Percentiles rank a stretch among this genome's conserved stretches.
Conservation (phyloP, 2,888 invertebrate genomes). For the Pycnomerus fuliginosus region DNA sequence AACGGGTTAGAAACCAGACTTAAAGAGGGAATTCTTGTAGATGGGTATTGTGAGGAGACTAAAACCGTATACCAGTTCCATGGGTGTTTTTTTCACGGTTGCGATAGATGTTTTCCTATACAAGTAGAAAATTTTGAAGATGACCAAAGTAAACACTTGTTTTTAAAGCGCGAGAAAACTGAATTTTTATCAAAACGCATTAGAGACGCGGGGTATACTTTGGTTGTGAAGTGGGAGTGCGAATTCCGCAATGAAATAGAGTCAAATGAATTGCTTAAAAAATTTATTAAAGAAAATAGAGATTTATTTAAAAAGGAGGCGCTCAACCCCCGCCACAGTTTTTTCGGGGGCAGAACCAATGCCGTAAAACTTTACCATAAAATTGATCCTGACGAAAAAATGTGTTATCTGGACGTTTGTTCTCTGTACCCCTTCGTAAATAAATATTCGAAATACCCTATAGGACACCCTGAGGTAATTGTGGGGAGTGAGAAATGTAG, state of each 20-base stretch:
- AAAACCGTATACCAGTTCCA: no score
- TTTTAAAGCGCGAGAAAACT: conserved; percentile 5
- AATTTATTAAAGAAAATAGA: conserved; percentile 4
- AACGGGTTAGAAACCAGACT: background rate
- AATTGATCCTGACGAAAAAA: conserved; percentile 23
- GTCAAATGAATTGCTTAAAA: conserved; percentile 3
- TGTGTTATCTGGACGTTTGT: no score
- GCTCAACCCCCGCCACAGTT: conserved; percentile 11
- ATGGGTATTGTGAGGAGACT: background rate
- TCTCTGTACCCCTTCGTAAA: no score
- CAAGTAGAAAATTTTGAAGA: no score
- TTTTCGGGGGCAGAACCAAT: conserved; percentile 14
- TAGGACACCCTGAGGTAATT: conserved; percentile 33
- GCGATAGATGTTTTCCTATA: no score
- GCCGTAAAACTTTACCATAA: conserved; percentile 5
- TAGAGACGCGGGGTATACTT: conserved; percentile 10
- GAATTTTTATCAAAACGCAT: no score
- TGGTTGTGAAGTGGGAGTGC: conserved; percentile 19
- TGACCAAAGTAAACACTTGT: conserved; percentile 4
- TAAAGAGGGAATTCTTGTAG: background rate
- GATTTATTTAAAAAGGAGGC: background rate
- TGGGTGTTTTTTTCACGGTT: no score
- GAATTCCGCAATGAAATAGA: conserved; percentile 7
- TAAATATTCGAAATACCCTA: conserved; percentile 35
- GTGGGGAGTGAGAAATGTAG: background rate